These are phyloP conservation scores for Aurelia coerulea DNA, from an alignment of 30 jellyfish, hydroid and myxozoan genomes.

Conservation along the genomic window DNA sequence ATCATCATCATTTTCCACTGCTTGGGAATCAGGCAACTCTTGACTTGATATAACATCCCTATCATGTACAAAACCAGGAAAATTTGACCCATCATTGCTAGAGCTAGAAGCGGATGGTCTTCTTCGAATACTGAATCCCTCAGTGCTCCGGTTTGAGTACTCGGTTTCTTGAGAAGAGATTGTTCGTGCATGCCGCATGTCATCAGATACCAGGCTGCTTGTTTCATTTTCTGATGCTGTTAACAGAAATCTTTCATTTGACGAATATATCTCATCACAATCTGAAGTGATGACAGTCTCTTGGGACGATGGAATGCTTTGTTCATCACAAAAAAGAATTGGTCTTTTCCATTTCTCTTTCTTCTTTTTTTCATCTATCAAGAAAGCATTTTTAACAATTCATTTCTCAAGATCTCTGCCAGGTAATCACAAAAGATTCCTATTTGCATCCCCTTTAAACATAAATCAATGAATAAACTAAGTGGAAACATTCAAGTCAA, in stretches of 20 bases:
- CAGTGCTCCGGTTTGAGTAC: neutral
- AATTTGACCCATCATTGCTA: neutral
- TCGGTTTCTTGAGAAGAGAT: neutral
- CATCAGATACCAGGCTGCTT: neutral
- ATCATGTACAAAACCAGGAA: neutral
- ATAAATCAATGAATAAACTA: too few relatives aligned
- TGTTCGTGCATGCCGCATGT: neutral
- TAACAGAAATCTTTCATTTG: neutral
- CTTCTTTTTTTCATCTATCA: too few relatives aligned
- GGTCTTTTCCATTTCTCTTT: too few relatives aligned
- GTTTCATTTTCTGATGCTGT: conserved; percentile 1
- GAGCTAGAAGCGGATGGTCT: neutral
- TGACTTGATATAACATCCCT: neutral
- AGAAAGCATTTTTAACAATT: too few relatives aligned
- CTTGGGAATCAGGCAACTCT: neutral
- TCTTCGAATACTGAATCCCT: neutral
- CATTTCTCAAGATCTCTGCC: too few relatives aligned
- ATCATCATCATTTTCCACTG: conserved; percentile 4
- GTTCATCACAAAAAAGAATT: too few relatives aligned
- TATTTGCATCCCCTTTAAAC: too few relatives aligned
- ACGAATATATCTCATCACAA: neutral
- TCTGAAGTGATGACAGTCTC: neutral
- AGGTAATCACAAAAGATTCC: too few relatives aligned
- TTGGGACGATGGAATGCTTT: neutral
- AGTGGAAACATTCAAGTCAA: too few relatives aligned